A percentile compares a stretch with the other conserved stretches of the same genome.
phyloP scores from a whole-genome alignment of 2,888 invertebrate genomes.

The Gibbula magus region DNA sequence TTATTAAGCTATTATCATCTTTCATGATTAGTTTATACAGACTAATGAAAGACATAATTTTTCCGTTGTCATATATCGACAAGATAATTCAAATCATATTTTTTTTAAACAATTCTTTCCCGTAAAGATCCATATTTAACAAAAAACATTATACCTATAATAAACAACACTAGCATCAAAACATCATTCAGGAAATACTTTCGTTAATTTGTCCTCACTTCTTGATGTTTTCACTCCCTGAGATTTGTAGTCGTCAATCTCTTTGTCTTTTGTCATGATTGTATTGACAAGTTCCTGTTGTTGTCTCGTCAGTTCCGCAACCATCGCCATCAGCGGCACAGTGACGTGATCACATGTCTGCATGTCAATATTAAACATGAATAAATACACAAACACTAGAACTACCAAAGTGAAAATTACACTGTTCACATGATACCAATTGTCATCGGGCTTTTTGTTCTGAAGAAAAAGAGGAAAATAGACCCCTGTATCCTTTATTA shows the following conservation, averaged over 20 bases:
- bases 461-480: no score
- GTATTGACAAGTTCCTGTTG: constrained; percentile 64
- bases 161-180: no score
- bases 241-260: constrained; percentile 67
- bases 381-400: background rate
- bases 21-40: no score
- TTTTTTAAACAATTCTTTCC: no score
- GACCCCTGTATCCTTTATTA: no score
- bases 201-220: constrained; percentile 46
- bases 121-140: no score
- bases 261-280: constrained; percentile 64
- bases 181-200: background rate
- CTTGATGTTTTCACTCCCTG: constrained; percentile 63
- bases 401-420: background rate
- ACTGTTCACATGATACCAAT: background rate
- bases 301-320: constrained; percentile 62
- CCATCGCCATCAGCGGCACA: constrained; percentile 67
- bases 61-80: no score
- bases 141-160: no score
- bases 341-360: constrained; percentile 64
- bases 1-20: no score
- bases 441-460: no score
- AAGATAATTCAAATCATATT: no score
- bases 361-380: background rate
- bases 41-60: no score